phyloP scores from a whole-genome alignment of 2,888 invertebrate species.

The Corbicula japonica region DNA sequence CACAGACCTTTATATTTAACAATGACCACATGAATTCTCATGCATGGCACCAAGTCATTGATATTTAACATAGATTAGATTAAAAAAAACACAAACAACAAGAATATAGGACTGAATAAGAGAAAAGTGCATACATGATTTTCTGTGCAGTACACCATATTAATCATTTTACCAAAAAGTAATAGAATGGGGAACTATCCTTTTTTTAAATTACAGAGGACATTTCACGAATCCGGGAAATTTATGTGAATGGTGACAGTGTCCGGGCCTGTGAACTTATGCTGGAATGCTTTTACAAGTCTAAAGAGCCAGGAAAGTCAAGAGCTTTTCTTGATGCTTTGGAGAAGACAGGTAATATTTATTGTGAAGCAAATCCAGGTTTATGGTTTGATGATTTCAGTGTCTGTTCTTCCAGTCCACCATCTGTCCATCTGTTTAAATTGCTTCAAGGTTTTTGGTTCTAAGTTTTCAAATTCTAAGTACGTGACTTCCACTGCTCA shows the following conservation, averaged over 20 bases:
- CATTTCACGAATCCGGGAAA: background rate
- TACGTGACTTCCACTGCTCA: background rate
- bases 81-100: background rate
- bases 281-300: slow-evolving; percentile 13
- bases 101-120: background rate
- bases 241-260: background rate
- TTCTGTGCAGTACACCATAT: background rate
- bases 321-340: slow-evolving; percentile 19
- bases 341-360: slow-evolving; percentile 5
- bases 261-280: background rate
- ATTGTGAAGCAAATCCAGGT: no score
- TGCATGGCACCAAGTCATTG: background rate
- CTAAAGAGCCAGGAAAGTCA: slow-evolving; percentile 24
- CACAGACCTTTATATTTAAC: no score
- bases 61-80: background rate
- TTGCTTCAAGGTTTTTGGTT: background rate
- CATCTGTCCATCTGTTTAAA: background rate
- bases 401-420: background rate
- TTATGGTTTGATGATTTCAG: background rate
- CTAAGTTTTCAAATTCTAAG: background rate
- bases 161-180: background rate
- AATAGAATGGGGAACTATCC: background rate
- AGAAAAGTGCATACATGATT: no score
- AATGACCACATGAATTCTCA: background rate
- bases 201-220: background rate